Conservation (phyloP, 2,113 vertebrate genomes). For the Phyllostomus discolor region DNA sequence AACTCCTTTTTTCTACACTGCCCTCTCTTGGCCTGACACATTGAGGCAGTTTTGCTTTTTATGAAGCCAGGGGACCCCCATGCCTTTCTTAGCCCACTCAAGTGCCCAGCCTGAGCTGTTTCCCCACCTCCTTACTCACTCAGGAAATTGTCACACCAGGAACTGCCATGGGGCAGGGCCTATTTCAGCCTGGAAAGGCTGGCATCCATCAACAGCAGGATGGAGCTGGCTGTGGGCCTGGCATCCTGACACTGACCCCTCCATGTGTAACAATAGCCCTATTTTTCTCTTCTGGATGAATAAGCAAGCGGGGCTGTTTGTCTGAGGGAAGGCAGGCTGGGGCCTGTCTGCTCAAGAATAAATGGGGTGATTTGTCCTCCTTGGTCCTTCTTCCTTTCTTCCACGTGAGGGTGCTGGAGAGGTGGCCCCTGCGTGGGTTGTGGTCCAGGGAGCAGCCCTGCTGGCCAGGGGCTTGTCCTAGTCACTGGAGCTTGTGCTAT, state of each 20-base stretch:
- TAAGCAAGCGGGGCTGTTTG: background rate
- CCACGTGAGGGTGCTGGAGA: background rate
- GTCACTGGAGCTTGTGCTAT: background rate
- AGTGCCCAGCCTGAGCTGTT: background rate
- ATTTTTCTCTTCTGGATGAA: background rate
- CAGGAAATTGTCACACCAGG: conserved; percentile 19
- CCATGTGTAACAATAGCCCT: background rate
- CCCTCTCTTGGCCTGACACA: background rate
- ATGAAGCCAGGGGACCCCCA: background rate
- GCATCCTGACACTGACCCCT: background rate
- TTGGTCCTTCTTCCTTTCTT: background rate
- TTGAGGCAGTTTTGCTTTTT: background rate
- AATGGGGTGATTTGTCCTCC: background rate
- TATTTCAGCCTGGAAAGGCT: background rate
- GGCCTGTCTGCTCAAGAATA: conserved; percentile 46
- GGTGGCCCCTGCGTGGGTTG: background rate
- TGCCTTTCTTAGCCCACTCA: background rate
- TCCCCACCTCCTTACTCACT: background rate
- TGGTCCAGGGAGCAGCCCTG: background rate
- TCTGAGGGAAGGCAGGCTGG: background rate
- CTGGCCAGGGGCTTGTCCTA: too few relatives aligned
- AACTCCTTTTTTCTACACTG: background rate
- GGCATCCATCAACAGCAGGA: background rate
- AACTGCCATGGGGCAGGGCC: background rate
- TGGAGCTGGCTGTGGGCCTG: background rate